Evolutionary conservation across 2,888 invertebrate species (phyloP), one percentile per base, ranked within the genome.

Genomic region (Bugula neritina): DNA sequence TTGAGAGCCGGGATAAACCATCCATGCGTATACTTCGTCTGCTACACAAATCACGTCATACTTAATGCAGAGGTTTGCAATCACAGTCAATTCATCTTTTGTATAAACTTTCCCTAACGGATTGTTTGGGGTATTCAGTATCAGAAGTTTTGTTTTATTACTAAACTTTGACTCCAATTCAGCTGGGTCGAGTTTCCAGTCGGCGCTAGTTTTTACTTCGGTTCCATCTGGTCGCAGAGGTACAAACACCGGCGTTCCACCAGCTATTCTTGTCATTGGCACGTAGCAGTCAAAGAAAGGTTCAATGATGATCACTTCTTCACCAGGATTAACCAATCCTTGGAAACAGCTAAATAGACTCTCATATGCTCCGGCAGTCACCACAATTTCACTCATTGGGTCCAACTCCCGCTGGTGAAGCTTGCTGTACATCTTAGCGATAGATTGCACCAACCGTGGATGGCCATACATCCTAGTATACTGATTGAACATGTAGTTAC

Each of bases 21-120:
- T 88, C 94, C 96, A 98, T 84, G 99, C 98, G 78, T 99, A 99
- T 0, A 99, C 99, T 84, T 99, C 99, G 84, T 99, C 99, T 0
- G 95, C 90, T 27, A 99, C 85, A 73, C 94, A 95, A 10, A 99
- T 85, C 1, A 92, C 91, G 82, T 99, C 91, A 88, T 93, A 90
- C 80, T 96, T 93, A 81, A 91, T 91, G 83, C 96, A 97, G 72
- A 99, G 85, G 76, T 90, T 87, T 0, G 95, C 95, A 76, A 99
- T 92, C 75, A 83, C 78, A 74, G 84, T 79, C 52, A 88, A 76
- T 77, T 88, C 88, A 35, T 83, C 81, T 43, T 74, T 73, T 0
- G 78, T 78, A 77, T 81, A 58, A 21, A 95, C 92, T 86, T 99
- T 99, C 58, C 99, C 99, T 0, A 94, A 84, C 0, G 99, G 99